Evolutionary conservation across 1,140 invertebrate species (phyloP), one percentile per base, ranked within the genome.

Genomic region (Sycophaga agraensis): DNA sequence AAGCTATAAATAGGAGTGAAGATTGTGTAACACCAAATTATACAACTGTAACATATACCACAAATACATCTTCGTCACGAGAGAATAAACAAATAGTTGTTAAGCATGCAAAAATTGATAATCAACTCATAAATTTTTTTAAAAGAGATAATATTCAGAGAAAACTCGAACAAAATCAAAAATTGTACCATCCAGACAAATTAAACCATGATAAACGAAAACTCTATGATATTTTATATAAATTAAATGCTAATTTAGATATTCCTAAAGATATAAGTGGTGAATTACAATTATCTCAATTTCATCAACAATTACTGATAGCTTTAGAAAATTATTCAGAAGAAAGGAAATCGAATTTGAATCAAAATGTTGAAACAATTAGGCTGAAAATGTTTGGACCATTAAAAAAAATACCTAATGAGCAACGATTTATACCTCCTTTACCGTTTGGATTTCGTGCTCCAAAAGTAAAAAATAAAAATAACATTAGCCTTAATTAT

Each of bases 341-440:
- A 45, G 64, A 12, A 12, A n/a, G 28, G 39, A 59, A 42, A 42
- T 6, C 14, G 31, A 43, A 6, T 24, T 21, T 51, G 4, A 9
- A 16, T 11, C 34, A 63, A 22, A 2, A 65, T 1, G 34, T 73
- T 11, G 71, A 77, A 48, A 24, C 40, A 0, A 64, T 61, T 11
- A 67, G 69, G 26, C 12, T 37, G 12, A 40, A 39, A 26, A 79
- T 79, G 76, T 80, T 79, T 56, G 71, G 72, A 8, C 49, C 31
- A 6, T 2, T 6, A 7, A n/a, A 48, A 7, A 22, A 2, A 12
- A 6, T 28, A 7, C 11, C 21, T 4, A n/a, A 58, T 37, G 16
- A 46, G 37, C 50, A 61, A 14, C 55, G 37, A 12, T 78, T 71
- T 43, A 56, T 73, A 51, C 71, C 76, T 8, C 73, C 77, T 17